Conservation (phyloP, 2,888 invertebrate genomes). For the Chrysodeixis includens region DNA sequence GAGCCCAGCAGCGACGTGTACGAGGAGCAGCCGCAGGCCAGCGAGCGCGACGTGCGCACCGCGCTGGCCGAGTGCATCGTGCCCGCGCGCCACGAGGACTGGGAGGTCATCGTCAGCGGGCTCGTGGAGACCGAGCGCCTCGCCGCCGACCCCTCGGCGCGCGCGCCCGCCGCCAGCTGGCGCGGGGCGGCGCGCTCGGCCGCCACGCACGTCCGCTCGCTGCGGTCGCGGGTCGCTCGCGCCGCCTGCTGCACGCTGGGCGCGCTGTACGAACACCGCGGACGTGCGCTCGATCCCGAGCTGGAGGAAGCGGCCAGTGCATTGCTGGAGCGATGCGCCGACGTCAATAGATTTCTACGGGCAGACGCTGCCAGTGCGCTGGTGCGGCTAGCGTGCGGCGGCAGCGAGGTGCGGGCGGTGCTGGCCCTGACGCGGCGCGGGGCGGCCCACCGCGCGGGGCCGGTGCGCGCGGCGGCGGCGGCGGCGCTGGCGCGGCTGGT, state of each 20-base stretch:
- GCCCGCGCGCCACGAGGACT: slow-evolving; percentile 92
- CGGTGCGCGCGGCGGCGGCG: slow-evolving; percentile 95
- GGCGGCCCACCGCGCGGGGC: slow-evolving; percentile 94
- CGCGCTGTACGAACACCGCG: slow-evolving; percentile 92
- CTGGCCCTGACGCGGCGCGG: slow-evolving; percentile 92
- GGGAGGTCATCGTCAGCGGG: slow-evolving; percentile 94
- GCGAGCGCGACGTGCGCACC: slow-evolving; percentile 77
- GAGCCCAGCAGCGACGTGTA: slow-evolving; percentile 65
- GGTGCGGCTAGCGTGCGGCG: slow-evolving; percentile 94
- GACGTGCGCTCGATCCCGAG: slow-evolving; percentile 91
- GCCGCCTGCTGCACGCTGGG: slow-evolving; percentile 95
- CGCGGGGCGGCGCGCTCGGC: slow-evolving; percentile 92
- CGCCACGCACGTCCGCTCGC: slow-evolving; percentile 94
- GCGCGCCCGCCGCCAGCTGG: slow-evolving; percentile 92
- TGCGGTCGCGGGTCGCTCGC: slow-evolving; percentile 97
- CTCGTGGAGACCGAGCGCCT: slow-evolving; percentile 92
- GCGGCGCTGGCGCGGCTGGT: slow-evolving; percentile 93
- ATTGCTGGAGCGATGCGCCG: slow-evolving; percentile 96
- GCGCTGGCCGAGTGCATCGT: slow-evolving; percentile 80
- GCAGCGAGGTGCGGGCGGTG: slow-evolving; percentile 92
- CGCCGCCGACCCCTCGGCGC: slow-evolving; percentile 91
- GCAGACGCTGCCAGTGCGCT: slow-evolving; percentile 96
- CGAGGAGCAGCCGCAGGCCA: slow-evolving; percentile 57
- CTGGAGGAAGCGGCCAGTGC: slow-evolving; percentile 95
- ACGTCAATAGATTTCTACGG: slow-evolving; percentile 97